A percentile compares a stretch with the other conserved stretches of the same genome.
phyloP scores from a whole-genome alignment of 1,140 invertebrate genomes.

The Drosophila pruinosa region DNA sequence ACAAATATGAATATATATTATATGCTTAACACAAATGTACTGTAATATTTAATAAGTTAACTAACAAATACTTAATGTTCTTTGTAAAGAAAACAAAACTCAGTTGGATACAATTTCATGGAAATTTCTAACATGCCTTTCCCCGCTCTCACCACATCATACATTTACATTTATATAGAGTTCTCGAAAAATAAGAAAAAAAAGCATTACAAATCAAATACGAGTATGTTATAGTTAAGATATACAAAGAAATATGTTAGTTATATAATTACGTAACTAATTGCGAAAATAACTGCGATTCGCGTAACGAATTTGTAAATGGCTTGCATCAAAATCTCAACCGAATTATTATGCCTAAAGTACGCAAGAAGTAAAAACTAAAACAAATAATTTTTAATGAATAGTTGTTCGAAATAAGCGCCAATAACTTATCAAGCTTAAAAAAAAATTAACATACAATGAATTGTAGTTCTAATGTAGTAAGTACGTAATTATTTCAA shows the following conservation, averaged over 20 bases:
- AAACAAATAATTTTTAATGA: constrained; percentile 5
- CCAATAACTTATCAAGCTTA: constrained; percentile 42
- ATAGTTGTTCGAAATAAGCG: constrained; percentile 29
- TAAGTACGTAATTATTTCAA: constrained; percentile 36
- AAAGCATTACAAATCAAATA: constrained; percentile 53
- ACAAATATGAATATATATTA: constrained; percentile 31
- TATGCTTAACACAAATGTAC: constrained; percentile 27
- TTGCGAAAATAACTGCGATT: neutral
- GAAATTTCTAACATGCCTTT: constrained; percentile 73
- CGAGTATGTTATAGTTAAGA: neutral
- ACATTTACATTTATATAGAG: constrained; percentile 19
- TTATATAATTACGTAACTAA: constrained; percentile 13
- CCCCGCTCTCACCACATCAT: constrained; percentile 10
- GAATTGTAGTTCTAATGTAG: constrained; percentile 48
- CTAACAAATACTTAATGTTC: constrained; percentile 16
- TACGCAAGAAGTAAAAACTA: neutral
- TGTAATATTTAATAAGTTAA: constrained; percentile 36
- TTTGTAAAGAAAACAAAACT: constrained; percentile 25
- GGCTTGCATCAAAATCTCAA: constrained; percentile 25
- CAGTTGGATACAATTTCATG: constrained; percentile 64
- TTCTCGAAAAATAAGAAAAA: constrained; percentile 44
- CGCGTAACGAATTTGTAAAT: constrained; percentile 17
- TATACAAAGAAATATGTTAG: constrained; percentile 13
- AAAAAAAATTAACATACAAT: constrained; percentile 46
- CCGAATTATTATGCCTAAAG: constrained; percentile 4